phyloP scores from a whole-genome alignment of 1,140 invertebrate species.

The Agrilus planipennis region DNA sequence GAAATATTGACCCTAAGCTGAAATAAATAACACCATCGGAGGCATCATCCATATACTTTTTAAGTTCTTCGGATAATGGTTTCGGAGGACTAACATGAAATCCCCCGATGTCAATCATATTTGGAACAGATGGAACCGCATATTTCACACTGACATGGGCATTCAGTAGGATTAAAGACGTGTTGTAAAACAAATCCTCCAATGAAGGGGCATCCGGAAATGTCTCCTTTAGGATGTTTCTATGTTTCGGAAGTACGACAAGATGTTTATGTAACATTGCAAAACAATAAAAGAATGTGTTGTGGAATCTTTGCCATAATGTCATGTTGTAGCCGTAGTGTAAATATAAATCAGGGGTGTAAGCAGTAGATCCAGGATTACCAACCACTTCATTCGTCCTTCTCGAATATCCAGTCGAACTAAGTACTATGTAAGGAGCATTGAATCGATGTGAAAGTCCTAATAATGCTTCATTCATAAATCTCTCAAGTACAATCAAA shows the following conservation, averaged over 20 bases:
- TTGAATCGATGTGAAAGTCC: conserved; percentile 47
- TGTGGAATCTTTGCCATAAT: conserved; percentile 34
- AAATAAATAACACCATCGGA: conserved; percentile 53
- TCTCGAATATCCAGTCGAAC: conserved; percentile 20
- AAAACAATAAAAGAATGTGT: conserved; percentile 19
- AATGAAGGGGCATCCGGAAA: conserved; percentile 36
- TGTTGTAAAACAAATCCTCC: conserved; percentile 37
- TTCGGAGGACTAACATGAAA: conserved; percentile 34
- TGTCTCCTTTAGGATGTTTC: conserved; percentile 29
- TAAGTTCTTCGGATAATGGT: conserved; percentile 36
- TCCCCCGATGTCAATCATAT: conserved; percentile 40
- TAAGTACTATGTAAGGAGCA: conserved; percentile 45
- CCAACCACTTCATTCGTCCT: conserved; percentile 27
- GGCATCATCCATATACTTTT: conserved; percentile 44
- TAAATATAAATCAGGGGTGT: conserved; percentile 24
- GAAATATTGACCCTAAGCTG: conserved; percentile 49
- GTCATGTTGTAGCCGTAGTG: conserved; percentile 32
- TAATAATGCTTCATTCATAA: conserved; percentile 54
- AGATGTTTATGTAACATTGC: conserved; percentile 10
- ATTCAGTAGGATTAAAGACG: conserved; percentile 42
- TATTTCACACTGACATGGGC: conserved; percentile 42
- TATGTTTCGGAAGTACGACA: conserved; percentile 24
- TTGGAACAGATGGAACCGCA: conserved; percentile 41
- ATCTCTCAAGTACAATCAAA: conserved; percentile 50
- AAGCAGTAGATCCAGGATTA: conserved; percentile 30